A percentile compares a stretch with the other conserved stretches of the same genome.
Evolutionary conservation across 2,113 vertebrate genomes (phyloP).

Genomic region (Alectura lathami): DNA sequence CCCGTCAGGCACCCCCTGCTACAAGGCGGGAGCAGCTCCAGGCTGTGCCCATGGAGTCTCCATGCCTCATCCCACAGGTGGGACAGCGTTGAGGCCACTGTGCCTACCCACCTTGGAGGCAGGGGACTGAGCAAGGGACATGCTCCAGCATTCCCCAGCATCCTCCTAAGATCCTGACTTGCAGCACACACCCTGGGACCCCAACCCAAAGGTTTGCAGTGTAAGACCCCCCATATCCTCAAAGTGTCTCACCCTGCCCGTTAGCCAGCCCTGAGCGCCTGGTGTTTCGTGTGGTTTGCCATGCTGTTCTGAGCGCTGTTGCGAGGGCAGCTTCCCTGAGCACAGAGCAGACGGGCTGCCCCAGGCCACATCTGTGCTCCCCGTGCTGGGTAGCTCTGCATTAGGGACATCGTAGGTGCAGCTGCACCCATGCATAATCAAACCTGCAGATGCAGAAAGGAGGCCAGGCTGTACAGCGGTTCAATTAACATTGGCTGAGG

Average conservation of each 20-base stretch:
- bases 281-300: not conserved
- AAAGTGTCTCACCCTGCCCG: rapidly evolving
- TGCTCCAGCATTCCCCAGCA: not conserved
- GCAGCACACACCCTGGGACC: not conserved
- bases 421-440: not conserved
- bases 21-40: not conserved
- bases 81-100: not conserved
- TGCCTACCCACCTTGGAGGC: rapidly evolving
- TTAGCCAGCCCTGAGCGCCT: not conserved
- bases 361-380: not conserved
- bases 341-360: not conserved
- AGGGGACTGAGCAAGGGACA: not conserved
- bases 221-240: not conserved
- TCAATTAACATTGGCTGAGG: not conserved
- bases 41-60: not conserved
- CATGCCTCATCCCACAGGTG: rapidly evolving
- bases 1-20: not conserved
- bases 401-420: not conserved
- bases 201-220: not conserved
- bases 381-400: not conserved
- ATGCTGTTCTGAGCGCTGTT: slow-evolving; percentile 4
- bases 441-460: not conserved
- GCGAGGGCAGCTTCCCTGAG: not conserved
- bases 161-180: rapidly evolving
- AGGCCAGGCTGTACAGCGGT: not conserved